Percentiles rank a stretch among this genome's conserved stretches.
These are phyloP conservation scores for Babyrousa celebensis DNA, from an alignment of 2,797 vertebrate genomes.

Conservation along the genomic window DNA sequence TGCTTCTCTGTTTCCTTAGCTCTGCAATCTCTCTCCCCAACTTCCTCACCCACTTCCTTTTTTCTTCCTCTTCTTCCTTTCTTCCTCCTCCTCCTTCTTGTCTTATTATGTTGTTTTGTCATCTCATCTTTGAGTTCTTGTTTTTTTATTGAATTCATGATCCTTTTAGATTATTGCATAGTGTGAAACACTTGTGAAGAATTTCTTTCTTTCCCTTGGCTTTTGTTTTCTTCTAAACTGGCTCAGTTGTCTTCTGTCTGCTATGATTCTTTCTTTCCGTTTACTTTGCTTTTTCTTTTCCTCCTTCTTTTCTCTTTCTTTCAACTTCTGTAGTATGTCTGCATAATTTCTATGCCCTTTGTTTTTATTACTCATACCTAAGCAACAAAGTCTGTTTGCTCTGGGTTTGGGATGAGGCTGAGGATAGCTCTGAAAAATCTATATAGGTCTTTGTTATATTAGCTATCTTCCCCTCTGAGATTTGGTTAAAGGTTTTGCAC, in stretches of 20 bases:
- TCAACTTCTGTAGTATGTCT: not conserved
- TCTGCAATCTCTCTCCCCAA: not conserved
- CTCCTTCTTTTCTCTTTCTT: not conserved
- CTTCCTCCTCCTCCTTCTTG: not conserved
- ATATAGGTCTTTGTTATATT: not conserved
- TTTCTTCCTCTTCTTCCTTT: no score
- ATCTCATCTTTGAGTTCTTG: not conserved
- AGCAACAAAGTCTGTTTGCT: not conserved
- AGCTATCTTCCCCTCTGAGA: not conserved
- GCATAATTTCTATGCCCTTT: not conserved
- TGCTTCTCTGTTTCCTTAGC: not conserved
- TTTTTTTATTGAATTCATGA: slow-evolving; percentile 13
- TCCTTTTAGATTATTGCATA: not conserved
- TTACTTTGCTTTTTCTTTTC: not conserved
- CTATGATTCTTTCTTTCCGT: not conserved
- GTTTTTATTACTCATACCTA: not conserved
- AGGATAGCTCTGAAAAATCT: not conserved
- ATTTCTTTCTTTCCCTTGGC: not conserved
- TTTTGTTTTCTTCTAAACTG: not conserved
- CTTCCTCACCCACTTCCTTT: accelerated
- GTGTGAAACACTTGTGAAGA: not conserved
- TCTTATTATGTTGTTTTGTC: not conserved
- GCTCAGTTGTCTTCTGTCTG: not conserved
- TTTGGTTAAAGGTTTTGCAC: not conserved
- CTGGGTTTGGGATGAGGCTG: not conserved